Evolutionary conservation across 2,113 vertebrate species (phyloP).

Genomic region (Pachyramphus minor): DNA sequence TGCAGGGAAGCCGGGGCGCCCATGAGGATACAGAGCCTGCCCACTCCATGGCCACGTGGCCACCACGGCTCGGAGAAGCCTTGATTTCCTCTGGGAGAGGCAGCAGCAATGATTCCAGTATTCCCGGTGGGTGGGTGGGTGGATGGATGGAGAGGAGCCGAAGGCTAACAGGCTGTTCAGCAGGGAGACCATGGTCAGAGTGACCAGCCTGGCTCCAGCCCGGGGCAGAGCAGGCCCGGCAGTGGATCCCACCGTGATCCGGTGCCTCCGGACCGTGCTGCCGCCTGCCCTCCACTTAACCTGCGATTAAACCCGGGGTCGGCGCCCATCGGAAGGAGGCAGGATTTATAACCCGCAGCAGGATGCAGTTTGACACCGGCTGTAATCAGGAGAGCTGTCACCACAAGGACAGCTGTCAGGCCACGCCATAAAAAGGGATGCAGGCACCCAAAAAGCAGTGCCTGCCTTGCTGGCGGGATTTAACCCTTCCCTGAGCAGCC

Average conservation of each 20-base stretch:
- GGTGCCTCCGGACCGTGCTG: not conserved
- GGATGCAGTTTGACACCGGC: constrained; percentile 71
- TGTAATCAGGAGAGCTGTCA: constrained; percentile 79
- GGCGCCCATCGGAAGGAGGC: constrained; percentile 66
- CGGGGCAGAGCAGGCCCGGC: not conserved
- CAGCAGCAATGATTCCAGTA: constrained; percentile 64
- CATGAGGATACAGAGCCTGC: constrained; percentile 81
- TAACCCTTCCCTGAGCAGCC: constrained; percentile 41
- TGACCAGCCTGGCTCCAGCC: not conserved
- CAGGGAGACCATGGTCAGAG: not conserved
- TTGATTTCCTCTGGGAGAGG: constrained; percentile 97
- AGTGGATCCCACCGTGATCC: not conserved
- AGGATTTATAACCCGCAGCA: constrained; percentile 75
- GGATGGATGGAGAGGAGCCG: constrained; percentile 13
- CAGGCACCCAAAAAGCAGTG: constrained; percentile 60
- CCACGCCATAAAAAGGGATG: constrained; percentile 67
- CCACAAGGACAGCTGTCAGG: constrained; percentile 79
- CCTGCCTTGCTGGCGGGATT: constrained; percentile 12
- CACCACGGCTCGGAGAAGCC: constrained; percentile 70
- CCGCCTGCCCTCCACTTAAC: constrained; percentile 70
- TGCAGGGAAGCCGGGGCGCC: constrained; percentile 72
- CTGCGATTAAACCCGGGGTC: constrained; percentile 68
- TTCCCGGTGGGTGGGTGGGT: constrained; percentile 20
- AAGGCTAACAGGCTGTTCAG: constrained; percentile 43
- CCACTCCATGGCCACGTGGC: constrained; percentile 78